Percentiles rank a stretch among this genome's conserved stretches.
These are phyloP conservation scores for Pteropus rufus DNA, from an alignment of 2,797 vertebrate genomes.

Conservation along the genomic window DNA sequence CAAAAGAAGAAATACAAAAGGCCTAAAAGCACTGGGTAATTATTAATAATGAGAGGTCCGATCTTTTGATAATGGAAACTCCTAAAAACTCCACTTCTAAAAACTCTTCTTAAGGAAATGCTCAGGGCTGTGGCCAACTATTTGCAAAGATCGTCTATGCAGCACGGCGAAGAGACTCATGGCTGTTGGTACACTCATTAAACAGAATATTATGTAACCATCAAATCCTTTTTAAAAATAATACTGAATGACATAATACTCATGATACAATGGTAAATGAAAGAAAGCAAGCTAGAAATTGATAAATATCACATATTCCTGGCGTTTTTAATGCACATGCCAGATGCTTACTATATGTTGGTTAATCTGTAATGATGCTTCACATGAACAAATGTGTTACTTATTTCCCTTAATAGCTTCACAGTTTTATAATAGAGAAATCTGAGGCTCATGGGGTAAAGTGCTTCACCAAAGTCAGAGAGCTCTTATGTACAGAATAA, in stretches of 20 bases:
- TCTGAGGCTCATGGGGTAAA: background rate
- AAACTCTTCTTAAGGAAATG: slow-evolving; percentile 13
- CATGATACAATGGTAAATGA: background rate
- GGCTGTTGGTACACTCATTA: background rate
- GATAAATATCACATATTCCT: background rate
- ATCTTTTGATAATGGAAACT: background rate
- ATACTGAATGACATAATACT: background rate
- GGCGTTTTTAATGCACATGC: background rate
- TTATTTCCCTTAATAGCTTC: slow-evolving; percentile 4
- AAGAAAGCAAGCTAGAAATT: slow-evolving; percentile 10
- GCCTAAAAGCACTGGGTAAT: background rate
- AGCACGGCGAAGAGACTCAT: background rate
- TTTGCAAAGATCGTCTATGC: background rate
- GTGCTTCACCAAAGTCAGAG: background rate
- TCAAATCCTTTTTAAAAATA: slow-evolving; percentile 1
- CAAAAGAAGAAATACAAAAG: background rate
- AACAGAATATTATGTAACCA: background rate
- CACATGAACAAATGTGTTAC: background rate
- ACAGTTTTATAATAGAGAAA: background rate
- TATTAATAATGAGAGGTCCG: background rate
- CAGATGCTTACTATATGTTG: background rate
- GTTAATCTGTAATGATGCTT: background rate
- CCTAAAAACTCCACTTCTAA: background rate
- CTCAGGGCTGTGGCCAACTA: background rate
- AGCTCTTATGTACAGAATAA: background rate